Percentiles rank a stretch among this genome's conserved stretches.
Evolutionary conservation across 2,888 invertebrate genomes (phyloP).

Genomic region (Dioctria rufipes): DNA sequence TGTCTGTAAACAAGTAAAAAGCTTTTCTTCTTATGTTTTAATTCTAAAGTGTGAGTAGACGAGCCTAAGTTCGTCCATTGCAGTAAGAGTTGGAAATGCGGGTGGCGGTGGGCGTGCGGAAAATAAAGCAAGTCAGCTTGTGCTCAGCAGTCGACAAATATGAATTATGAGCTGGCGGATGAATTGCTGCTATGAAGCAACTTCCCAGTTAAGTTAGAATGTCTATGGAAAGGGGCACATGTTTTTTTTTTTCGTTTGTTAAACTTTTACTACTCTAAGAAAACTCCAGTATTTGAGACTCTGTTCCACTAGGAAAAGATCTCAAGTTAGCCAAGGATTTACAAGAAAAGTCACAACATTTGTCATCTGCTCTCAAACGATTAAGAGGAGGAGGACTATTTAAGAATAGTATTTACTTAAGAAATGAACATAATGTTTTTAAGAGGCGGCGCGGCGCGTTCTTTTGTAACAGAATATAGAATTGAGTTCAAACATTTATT

Average conservation of each 20-base stretch:
- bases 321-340: neutral
- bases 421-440: slow-evolving; percentile 1
- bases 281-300: neutral
- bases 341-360: slow-evolving; percentile 44
- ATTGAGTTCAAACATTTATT: neutral
- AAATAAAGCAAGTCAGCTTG: slow-evolving; percentile 25
- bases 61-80: neutral
- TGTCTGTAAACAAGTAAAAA: slow-evolving; percentile 34
- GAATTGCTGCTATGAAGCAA: slow-evolving; percentile 10
- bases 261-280: slow-evolving; percentile 14
- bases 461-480: neutral
- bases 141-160: slow-evolving; percentile 41
- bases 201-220: slow-evolving; percentile 41
- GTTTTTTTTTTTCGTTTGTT: slow-evolving; percentile 21
- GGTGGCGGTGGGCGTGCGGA: neutral
- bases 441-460: neutral
- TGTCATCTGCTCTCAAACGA: slow-evolving; percentile 37
- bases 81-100: neutral
- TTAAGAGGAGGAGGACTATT: slow-evolving; percentile 18
- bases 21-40: slow-evolving; percentile 49
- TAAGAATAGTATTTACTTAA: slow-evolving; percentile 8
- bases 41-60: slow-evolving; percentile 26
- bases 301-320: neutral
- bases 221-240: neutral
- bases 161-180: slow-evolving; percentile 43